These are phyloP conservation scores for Synanthedon vespiformis DNA, from an alignment of 2,888 invertebrate genomes.

Conservation along the genomic window DNA sequence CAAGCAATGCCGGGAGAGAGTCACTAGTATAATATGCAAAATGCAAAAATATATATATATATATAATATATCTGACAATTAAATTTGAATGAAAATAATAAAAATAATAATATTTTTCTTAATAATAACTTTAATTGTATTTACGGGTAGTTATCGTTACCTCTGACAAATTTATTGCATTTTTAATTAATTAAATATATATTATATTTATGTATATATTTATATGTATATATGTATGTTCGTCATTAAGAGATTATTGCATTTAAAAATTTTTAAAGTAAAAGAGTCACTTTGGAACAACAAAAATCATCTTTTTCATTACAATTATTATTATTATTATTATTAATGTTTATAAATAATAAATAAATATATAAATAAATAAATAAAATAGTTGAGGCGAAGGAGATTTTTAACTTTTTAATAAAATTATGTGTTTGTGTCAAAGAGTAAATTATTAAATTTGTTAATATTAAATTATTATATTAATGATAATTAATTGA, in stretches of 20 bases:
- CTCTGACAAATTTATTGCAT: constrained; percentile 18
- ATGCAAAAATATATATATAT: too few species aligned
- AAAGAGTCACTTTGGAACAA: constrained; percentile 46
- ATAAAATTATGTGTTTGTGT: neutral
- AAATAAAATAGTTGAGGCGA: constrained; percentile 19
- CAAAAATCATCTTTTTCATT: constrained; percentile 14
- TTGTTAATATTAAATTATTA: neutral
- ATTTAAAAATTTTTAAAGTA: constrained; percentile 22
- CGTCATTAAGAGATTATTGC: constrained; percentile 9
- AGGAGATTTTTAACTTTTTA: constrained; percentile 14
- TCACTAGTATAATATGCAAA: too few species aligned
- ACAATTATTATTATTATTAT: constrained; percentile 17
- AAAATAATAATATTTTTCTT: neutral
- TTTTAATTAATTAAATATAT: constrained; percentile 10
- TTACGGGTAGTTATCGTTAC: constrained; percentile 39
- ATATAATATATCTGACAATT: neutral
- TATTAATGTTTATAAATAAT: constrained; percentile 27
- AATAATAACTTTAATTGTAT: neutral
- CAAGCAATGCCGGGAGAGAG: too few species aligned
- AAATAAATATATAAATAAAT: constrained; percentile 5
- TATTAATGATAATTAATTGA: too few species aligned
- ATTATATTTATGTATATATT: too few species aligned
- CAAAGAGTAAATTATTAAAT: neutral
- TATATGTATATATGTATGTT: neutral
- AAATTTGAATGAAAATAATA: neutral